Conservation (phyloP, 92 coral and sea anemone genomes). For the Muricea muricata region DNA sequence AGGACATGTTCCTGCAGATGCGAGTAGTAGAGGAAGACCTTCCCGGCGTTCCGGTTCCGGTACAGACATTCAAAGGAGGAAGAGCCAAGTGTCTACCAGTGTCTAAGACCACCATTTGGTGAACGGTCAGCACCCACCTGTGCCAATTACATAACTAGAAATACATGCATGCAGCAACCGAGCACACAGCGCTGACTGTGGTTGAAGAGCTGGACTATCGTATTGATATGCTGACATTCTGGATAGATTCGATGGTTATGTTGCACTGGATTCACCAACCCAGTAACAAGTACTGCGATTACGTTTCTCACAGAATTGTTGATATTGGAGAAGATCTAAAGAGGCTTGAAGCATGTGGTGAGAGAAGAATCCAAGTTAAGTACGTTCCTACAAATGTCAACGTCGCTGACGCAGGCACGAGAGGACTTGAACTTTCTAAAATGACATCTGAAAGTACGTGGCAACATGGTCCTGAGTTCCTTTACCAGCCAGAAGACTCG, state of each 20-base stretch:
- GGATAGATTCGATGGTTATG: conserved; percentile 44
- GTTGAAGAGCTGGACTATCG: conserved; percentile 27
- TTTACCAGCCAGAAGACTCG: conserved; percentile 32
- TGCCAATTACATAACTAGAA: conserved; percentile 54
- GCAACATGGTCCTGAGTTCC: conserved; percentile 59
- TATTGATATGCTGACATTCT: conserved; percentile 27
- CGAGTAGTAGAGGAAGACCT: conserved; percentile 57
- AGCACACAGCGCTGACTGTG: conserved; percentile 37
- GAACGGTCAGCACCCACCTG: conserved; percentile 63
- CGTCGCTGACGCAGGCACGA: conserved; percentile 54
- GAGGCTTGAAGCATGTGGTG: not conserved
- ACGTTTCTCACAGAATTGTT: conserved; percentile 47
- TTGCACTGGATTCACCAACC: conserved; percentile 47
- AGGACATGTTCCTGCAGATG: conserved; percentile 67
- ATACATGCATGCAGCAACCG: no score
- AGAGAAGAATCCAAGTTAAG: conserved; percentile 3
- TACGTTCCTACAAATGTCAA: conserved; percentile 31
- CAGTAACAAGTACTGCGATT: conserved; percentile 45
- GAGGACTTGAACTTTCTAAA: conserved; percentile 40
- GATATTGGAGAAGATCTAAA: conserved; percentile 28
- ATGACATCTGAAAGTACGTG: conserved; percentile 56
- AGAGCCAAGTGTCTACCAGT: conserved; percentile 51
- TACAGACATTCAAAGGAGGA: conserved; percentile 49
- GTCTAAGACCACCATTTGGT: conserved; percentile 52
- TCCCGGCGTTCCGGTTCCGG: conserved; percentile 53